phyloP scores from a whole-genome alignment of 2,113 vertebrate genomes.

The Vidua chalybeata region DNA sequence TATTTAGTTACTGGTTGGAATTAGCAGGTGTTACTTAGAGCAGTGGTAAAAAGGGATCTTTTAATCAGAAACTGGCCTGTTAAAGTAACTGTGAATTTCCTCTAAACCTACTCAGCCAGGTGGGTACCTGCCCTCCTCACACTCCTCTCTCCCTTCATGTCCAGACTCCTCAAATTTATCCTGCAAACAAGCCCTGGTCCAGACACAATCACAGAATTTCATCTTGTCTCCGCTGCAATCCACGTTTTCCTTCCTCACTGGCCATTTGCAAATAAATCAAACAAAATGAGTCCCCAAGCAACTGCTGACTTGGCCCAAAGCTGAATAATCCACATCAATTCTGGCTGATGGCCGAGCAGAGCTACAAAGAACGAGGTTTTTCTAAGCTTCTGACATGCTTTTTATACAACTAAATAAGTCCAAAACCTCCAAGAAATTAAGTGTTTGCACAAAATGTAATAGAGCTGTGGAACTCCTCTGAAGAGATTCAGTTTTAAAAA shows the following conservation, averaged over 20 bases:
- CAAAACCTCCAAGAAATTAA: not conserved
- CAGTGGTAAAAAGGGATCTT: not conserved
- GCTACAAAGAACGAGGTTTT: not conserved
- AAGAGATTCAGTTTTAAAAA: not conserved
- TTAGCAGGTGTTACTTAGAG: not conserved
- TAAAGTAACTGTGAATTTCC: not conserved
- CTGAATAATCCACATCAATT: not conserved
- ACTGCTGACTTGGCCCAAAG: not conserved
- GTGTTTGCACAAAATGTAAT: not conserved
- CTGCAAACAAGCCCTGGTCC: not conserved
- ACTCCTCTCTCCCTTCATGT: not conserved
- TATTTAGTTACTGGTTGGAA: not conserved
- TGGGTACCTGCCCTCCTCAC: not conserved
- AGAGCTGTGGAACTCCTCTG: not conserved
- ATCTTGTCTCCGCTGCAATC: not conserved
- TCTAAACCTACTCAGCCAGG: not conserved
- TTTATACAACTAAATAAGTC: not conserved
- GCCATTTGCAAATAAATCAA: not conserved
- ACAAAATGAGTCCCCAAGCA: not conserved
- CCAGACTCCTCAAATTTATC: not conserved
- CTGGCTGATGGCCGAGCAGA: not conserved
- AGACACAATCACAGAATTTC: not conserved
- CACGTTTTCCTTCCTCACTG: not conserved
- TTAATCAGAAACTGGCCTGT: too few species aligned
- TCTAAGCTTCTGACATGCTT: not conserved